phyloP scores from a whole-genome alignment of 2,113 vertebrate genomes.

The Chionis minor region DNA sequence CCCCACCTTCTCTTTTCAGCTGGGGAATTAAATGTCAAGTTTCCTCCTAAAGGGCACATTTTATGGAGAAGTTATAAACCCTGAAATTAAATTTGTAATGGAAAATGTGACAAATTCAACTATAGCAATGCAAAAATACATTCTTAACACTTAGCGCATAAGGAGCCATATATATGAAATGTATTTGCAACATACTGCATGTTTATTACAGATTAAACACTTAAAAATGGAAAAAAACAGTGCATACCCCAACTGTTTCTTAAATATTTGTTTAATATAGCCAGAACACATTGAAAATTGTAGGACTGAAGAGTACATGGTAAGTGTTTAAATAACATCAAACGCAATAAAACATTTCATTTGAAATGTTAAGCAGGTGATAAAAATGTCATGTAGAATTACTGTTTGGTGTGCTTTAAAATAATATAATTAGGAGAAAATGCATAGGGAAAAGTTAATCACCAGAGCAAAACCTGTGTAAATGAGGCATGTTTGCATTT shows the following conservation, averaged over 20 bases:
- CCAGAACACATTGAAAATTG: conserved; percentile 60
- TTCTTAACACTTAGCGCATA: conserved; percentile 66
- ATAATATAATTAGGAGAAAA: conserved; percentile 56
- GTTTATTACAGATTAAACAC: conserved; percentile 74
- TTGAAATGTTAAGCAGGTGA: conserved; percentile 69
- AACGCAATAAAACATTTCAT: conserved; percentile 73
- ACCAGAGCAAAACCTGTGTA: background rate
- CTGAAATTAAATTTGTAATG: conserved; percentile 72
- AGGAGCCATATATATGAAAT: conserved; percentile 28
- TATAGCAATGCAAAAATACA: conserved; percentile 60
- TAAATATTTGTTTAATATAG: conserved; percentile 73
- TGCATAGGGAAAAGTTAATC: background rate
- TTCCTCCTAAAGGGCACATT: conserved; percentile 56
- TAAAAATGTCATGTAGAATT: conserved; percentile 71
- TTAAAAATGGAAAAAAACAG: conserved; percentile 67
- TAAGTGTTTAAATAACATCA: conserved; percentile 77
- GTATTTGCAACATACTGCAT: conserved; percentile 59
- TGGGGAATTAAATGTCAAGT: conserved; percentile 60
- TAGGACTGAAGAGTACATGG: conserved; percentile 58
- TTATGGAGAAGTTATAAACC: conserved; percentile 60
- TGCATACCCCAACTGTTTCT: conserved; percentile 51
- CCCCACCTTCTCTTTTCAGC: background rate
- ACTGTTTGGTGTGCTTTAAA: conserved; percentile 20
- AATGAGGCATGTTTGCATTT: background rate
- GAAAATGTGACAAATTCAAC: conserved; percentile 71